Evolutionary conservation across 1,140 invertebrate species (phyloP), one percentile per base, ranked within the genome.

Genomic region (Hyles vespertilio): DNA sequence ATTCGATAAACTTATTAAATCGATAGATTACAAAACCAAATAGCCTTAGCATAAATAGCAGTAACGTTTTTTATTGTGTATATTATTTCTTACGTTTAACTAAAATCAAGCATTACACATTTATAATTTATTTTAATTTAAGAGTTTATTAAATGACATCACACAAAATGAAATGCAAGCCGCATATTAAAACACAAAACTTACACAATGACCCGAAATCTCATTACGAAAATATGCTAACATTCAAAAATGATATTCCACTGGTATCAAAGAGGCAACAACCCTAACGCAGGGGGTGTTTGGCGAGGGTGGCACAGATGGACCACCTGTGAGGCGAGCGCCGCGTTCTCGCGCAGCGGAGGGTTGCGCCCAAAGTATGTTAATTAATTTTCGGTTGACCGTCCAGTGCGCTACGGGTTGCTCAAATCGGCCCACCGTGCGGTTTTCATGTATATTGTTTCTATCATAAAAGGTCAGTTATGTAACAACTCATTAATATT

Each of bases 361-460:
- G 82, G 85, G 82, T 79, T 80, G 75, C 67, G 64, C 74, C 11
- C 74, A 80, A 88, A 88, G 85, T 88, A 88, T 86, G 83, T 86
- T 88, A 88, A 86, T 88, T 87, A 85, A 88, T 87, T 88, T 88
- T 85, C 77, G 82, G 79, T 80, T 79, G 81, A 79, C 82, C 82
- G 81, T 86, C 73, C 75, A 68, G 56, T 59, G 65, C 65, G 64
- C 61, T 63, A 63, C 74, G 74, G 60, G 58, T 72, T 69, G 71
- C 72, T 77, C 72, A 71, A 84, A 87, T 82, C 81, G 74, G 66
- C 69, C 66, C 68, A 74, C 66, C 68, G 69, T 81, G 83, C 70
- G 81, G 85, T 86, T 84, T 78, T 70, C 79, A 69, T 80, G 71
- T 75, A 80, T 77, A 84, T 81, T 79, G 75, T 78, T 83, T 63